Evolutionary conservation across 2,113 vertebrate genomes (phyloP).

Genomic region (Nipponia nippon): DNA sequence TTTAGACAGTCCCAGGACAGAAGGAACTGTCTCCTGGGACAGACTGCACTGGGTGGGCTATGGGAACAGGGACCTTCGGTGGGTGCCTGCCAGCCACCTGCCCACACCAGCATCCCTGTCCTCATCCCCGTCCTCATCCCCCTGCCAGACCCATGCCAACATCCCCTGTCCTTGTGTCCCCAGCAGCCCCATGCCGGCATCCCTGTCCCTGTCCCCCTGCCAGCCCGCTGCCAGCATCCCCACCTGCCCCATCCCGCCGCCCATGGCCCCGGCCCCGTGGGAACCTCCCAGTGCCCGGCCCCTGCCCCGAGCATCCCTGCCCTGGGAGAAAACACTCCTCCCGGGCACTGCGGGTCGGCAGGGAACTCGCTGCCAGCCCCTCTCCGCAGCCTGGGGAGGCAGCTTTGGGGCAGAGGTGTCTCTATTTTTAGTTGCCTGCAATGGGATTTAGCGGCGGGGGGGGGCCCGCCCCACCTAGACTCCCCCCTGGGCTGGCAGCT

Average conservation of each 20-base stretch:
- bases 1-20: slow-evolving; percentile 31
- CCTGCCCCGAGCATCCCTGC: neutral
- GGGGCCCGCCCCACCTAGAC: slow-evolving; percentile 56
- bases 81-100: neutral
- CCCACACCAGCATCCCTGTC: neutral
- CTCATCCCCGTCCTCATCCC: too few species aligned
- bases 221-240: neutral
- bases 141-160: neutral
- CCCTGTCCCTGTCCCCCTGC: neutral
- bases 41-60: neutral
- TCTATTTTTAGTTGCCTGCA: slow-evolving; percentile 55
- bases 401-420: slow-evolving; percentile 56
- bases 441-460: slow-evolving; percentile 18
- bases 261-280: neutral
- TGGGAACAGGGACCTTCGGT: neutral
- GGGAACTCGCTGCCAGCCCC: neutral
- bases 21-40: neutral
- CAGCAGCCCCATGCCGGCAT: neutral
- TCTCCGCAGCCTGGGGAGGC: neutral
- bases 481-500: neutral
- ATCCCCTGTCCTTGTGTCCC: too few species aligned
- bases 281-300: neutral
- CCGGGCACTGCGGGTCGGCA: neutral
- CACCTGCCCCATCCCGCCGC: accelerated
- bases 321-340: neutral